Base-by-base conservation (phyloP, 2,113 vertebrate genomes). In the Phaethon lepturus region DNA sequence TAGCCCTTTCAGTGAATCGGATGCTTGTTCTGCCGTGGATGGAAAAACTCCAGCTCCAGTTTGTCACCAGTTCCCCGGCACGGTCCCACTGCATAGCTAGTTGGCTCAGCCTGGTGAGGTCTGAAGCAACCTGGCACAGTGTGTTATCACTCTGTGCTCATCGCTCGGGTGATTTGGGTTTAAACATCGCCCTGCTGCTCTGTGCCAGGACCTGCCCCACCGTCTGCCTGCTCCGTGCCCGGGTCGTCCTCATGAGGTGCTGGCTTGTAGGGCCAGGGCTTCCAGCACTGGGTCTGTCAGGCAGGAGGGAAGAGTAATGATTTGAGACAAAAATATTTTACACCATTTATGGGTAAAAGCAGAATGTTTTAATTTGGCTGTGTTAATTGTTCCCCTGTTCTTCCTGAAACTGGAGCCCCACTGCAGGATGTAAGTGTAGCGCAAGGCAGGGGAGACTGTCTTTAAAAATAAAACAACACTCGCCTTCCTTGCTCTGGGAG, bases 41-140 rank as follows among this genome's bases (percentile, higher is more conserved):
- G 31, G 72, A 88, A 91, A 78, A 56, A 38, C 47, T 86, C 29
- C 52, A 40, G 52, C 31, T 73, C 44, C 52, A 28, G 18, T 66
- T 76, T 91, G 71, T 44, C 50, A 47, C 25, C 0, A 0, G 26
- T 50, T 78, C 26, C 40, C 53, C 2, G 1, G 35, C 2, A 0
- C 0, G 0, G 47, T 77, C 67, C 62, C 13, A 4, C 42, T 56
- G 49, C 35, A 52, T 1, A 9, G 66, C n/a, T 47, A 47, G 42
- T 33, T 58, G 68, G 42, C 58, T 66, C 53, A 68, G 53, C 16
- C 52, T 3, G 4, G 13, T 9, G 29, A 66, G 59, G 50, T 58
- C 52, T 60, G 47, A 59, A 80, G 50, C 29, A 45, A 33, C 45
- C 28, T 80, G 69, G 45, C 76, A 71, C 2, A 0, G 6, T 47